phyloP scores from a whole-genome alignment of 1,140 invertebrate species.

The Drosophila orena region DNA sequence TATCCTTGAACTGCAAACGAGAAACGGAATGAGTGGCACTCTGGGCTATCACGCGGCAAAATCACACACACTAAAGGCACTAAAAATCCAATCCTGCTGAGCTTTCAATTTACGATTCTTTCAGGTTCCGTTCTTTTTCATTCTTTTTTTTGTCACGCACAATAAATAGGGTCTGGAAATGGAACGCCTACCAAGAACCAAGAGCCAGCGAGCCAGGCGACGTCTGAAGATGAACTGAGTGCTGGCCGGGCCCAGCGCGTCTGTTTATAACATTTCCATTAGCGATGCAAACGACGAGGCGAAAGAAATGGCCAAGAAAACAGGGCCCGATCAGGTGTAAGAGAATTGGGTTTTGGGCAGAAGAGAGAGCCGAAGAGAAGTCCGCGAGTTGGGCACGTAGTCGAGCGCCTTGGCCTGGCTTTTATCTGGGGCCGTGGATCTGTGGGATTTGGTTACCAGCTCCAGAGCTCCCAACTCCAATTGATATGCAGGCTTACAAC shows the following conservation, averaged over 20 bases:
- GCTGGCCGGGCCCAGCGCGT: constrained; percentile 56
- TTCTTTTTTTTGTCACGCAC: constrained; percentile 18
- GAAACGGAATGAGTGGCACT: constrained; percentile 39
- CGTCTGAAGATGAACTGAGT: constrained; percentile 83
- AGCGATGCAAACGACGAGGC: constrained; percentile 57
- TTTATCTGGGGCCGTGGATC: constrained; percentile 65
- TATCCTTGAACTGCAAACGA: constrained; percentile 76
- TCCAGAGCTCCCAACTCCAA: constrained; percentile 26
- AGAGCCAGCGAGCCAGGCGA: constrained; percentile 61
- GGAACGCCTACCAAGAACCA: constrained; percentile 52
- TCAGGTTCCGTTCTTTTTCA: constrained; percentile 22
- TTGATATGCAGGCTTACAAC: constrained; percentile 59
- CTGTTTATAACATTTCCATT: constrained; percentile 84
- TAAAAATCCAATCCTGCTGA: constrained; percentile 47
- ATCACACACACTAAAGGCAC: constrained; percentile 28
- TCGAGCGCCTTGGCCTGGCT: constrained; percentile 49
- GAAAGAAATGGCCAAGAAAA: constrained; percentile 63
- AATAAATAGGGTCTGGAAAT: constrained; percentile 21
- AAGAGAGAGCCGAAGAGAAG: constrained; percentile 55
- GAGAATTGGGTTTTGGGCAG: constrained; percentile 22
- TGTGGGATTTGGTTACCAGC: constrained; percentile 10
- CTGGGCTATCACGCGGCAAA: constrained; percentile 37
- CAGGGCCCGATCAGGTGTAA: constrained; percentile 42
- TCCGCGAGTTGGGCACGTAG: constrained; percentile 43
- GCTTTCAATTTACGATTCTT: constrained; percentile 55